Base-by-base conservation (phyloP, 2,113 vertebrate species). In the Misgurnus anguillicaudatus region DNA sequence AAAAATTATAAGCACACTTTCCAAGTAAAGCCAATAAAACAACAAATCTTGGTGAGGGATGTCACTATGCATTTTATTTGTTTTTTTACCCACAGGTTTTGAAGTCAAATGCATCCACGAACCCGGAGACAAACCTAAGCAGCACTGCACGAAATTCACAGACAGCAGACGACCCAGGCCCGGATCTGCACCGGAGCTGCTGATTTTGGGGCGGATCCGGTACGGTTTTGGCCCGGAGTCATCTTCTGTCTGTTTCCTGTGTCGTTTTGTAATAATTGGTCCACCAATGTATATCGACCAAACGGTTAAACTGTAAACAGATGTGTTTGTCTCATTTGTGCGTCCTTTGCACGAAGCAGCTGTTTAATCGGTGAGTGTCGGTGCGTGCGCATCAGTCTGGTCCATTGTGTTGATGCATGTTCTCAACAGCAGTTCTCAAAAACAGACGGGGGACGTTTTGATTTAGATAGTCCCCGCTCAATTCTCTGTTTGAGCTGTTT, bases 321-420 rank as follows among this genome's bases (percentile, higher is more conserved):
- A 82, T 81, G 86, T 87, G 86, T 88, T 83, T 47, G 64, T 78
- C 86, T 89, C 51, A 84, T 92, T 90, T 90, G 85, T 90, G 89
- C 85, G 80, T 89, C 77, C 89, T 88, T 91, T 91, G 91, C 91
- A 93, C 88, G 90, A 87, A 79, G 72, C 77, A 86, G 83, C 88
- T 90, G 79, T 87, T 77, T 80, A 83, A 74, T 85, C 79, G 65
- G 83, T 82, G 78, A 61, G 87, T 83, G 83, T 80, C 45, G 9
- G 58, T 61, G 67, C 36, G 61, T 9, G n/a, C 66, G 58, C 39
- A 61, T 51, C 60, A 17, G 48, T 19, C 84, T 51, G 76, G 67
- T 86, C 86, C 79, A 86, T 83, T 85, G 82, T 67, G 87, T 90
- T 88, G 88, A 91, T 91, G 91, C 93, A 94, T 93, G 92, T 90